phyloP scores from a whole-genome alignment of 2,113 vertebrate species.

The Xiphophorus hellerii region DNA sequence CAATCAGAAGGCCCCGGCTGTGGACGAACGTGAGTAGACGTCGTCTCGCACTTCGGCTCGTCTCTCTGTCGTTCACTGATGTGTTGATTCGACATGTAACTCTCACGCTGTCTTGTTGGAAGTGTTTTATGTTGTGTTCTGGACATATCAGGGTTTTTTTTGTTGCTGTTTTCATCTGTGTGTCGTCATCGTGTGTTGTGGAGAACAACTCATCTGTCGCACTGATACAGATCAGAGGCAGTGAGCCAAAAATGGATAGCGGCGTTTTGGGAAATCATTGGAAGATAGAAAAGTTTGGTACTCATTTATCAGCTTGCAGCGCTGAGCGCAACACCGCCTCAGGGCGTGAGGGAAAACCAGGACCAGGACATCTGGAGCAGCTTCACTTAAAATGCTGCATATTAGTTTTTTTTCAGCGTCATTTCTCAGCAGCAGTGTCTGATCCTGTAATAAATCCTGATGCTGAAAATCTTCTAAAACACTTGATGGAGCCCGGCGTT shows the following conservation, averaged over 20 bases:
- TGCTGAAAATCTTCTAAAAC: constrained; percentile 8
- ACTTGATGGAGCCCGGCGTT: neutral
- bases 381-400: constrained; percentile 15
- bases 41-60: neutral
- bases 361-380: neutral
- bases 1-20: constrained; percentile 89
- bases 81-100: neutral
- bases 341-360: no score
- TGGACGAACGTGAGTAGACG: constrained; percentile 87
- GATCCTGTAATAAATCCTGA: constrained; percentile 6
- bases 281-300: constrained; percentile 7
- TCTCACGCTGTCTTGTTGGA: constrained; percentile 13
- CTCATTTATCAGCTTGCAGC: neutral
- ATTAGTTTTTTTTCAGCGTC: constrained; percentile 3
- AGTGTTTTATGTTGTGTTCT: constrained; percentile 21
- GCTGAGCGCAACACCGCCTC: no score
- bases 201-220: constrained; percentile 24
- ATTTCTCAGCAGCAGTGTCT: neutral
- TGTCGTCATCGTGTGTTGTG: constrained; percentile 21
- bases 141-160: constrained; percentile 6
- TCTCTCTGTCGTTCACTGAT: neutral
- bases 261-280: constrained; percentile 13
- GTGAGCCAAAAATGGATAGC: constrained; percentile 5
- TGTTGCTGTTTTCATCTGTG: neutral
- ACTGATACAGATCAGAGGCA: constrained; percentile 4